These are phyloP conservation scores for Heliangelus exortis DNA, from an alignment of 2,797 vertebrate genomes.

Conservation along the genomic window DNA sequence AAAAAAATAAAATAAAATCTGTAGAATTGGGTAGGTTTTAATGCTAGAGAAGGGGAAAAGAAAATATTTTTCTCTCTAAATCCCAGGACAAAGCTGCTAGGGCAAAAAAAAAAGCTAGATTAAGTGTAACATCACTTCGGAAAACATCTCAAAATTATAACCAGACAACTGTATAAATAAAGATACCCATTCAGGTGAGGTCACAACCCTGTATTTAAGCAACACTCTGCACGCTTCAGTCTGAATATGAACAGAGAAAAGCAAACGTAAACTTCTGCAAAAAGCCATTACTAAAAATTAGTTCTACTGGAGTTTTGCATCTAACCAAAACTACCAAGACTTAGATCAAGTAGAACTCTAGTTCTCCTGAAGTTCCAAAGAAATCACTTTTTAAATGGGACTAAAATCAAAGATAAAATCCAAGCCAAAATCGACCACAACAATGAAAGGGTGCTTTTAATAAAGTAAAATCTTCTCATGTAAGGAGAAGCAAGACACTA, in stretches of 20 bases:
- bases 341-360: not conserved
- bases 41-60: not conserved
- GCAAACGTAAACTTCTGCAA: not conserved
- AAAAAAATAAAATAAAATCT: conserved; percentile 52
- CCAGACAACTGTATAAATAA: not conserved
- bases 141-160: not conserved
- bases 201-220: not conserved
- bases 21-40: not conserved
- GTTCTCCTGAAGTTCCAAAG: not conserved
- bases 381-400: rapidly evolving
- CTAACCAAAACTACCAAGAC: not conserved
- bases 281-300: not conserved
- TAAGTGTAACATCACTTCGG: not conserved
- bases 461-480: not conserved
- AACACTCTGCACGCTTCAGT: not conserved
- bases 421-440: not conserved
- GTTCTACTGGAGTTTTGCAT: not conserved
- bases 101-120: not conserved
- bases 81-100: not conserved
- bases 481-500: not conserved
- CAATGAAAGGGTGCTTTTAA: not conserved
- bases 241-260: not conserved
- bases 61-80: not conserved
- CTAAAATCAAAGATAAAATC: not conserved
- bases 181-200: not conserved